Percentiles rank a stretch among this genome's conserved stretches.
Conservation (phyloP, 2,888 invertebrate genomes). For the Conomelus anceps region DNA sequence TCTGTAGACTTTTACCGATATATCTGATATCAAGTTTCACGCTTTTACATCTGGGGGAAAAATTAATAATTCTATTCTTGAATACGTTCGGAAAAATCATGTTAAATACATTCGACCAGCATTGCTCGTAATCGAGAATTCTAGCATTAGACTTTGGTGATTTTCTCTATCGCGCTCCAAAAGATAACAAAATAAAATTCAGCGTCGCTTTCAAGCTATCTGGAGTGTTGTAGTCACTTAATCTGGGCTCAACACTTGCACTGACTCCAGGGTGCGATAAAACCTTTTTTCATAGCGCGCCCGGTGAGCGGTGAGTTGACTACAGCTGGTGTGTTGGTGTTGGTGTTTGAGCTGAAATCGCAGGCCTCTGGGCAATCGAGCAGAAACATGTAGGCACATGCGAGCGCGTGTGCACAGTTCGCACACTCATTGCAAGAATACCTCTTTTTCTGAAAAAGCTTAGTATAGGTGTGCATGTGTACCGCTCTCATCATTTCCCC, state of each 20-base stretch:
- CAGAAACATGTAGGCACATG: not conserved
- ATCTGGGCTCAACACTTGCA: not conserved
- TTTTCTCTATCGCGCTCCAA: not conserved
- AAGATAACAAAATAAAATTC: not conserved
- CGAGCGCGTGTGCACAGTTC: not conserved
- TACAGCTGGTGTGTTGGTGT: too few relatives aligned
- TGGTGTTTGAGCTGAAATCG: not conserved
- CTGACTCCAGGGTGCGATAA: not conserved
- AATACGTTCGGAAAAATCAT: too few relatives aligned
- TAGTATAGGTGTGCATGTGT: not conserved
- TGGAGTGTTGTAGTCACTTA: not conserved
- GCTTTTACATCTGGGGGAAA: too few relatives aligned
- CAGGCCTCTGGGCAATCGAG: not conserved
- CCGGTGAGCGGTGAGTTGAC: not conserved
- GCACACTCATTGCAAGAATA: not conserved
- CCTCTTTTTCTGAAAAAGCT: not conserved
- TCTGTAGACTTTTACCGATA: too few relatives aligned
- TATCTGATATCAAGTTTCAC: too few relatives aligned
- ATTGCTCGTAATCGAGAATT: not conserved
- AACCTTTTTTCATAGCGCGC: not conserved
- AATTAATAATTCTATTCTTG: too few relatives aligned
- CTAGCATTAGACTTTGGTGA: not conserved
- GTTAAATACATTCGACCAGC: not conserved
- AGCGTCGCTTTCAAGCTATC: not conserved
- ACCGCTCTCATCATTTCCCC: not conserved